These are phyloP conservation scores for Acanthurus leucopareius DNA, from an alignment of 2,797 vertebrate species.

Conservation along the genomic window DNA sequence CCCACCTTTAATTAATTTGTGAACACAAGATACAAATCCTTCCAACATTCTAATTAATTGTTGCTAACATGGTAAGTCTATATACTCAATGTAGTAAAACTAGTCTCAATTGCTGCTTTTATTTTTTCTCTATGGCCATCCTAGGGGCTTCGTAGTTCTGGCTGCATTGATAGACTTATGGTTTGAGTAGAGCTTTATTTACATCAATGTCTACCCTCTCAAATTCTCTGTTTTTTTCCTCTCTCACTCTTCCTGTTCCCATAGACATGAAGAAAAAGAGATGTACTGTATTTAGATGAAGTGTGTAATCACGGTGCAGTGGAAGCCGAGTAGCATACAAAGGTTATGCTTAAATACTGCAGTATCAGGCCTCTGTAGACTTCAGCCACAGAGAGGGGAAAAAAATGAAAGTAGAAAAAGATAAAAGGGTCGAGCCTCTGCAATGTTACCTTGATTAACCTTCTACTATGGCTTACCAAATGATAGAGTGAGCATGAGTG, in stretches of 20 bases:
- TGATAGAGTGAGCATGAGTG: constrained; percentile 22
- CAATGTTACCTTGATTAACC: constrained; percentile 58
- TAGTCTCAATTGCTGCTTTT: no score
- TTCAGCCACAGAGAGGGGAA: constrained; percentile 16
- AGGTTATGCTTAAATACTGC: constrained; percentile 72
- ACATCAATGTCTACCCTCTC: constrained; percentile 11
- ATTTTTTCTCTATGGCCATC: no score
- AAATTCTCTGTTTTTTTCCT: constrained; percentile 13
- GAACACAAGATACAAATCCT: no score
- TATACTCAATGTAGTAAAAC: no score
- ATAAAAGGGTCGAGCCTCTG: constrained; percentile 51
- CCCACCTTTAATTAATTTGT: no score
- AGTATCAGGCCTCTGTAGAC: constrained; percentile 65
- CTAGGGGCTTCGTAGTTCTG: neutral
- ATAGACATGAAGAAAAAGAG: constrained; percentile 36
- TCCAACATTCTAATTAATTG: no score
- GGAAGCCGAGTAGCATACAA: constrained; percentile 42
- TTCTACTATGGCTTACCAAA: constrained; percentile 32
- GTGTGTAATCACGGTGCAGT: constrained; percentile 68
- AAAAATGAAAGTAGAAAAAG: constrained; percentile 33
- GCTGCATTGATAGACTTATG: neutral
- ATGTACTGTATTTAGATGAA: constrained; percentile 62
- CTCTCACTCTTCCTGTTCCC: constrained; percentile 10
- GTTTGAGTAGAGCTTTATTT: constrained; percentile 11
- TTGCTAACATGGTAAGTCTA: no score